phyloP scores from a whole-genome alignment of 1,140 invertebrate species.

The Neotoxoptera formosana region DNA sequence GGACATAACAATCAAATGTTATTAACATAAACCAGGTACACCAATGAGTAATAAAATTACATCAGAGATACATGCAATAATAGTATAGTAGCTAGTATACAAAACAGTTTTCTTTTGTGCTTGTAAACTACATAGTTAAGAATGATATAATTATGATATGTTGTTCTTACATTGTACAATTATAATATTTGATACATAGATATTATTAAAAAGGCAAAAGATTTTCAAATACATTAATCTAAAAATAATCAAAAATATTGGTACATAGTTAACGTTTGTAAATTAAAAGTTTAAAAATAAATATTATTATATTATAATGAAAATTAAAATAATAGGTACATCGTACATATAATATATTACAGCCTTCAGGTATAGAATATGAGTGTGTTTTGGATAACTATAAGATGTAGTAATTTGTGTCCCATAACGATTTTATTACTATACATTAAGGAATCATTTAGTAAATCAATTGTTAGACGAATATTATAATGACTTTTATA shows the following conservation, averaged over 20 bases:
- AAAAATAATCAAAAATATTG: neutral
- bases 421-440: neutral
- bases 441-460: neutral
- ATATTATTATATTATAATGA: neutral
- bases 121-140: neutral
- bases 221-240: neutral
- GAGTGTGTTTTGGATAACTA: neutral
- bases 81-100: neutral
- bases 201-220: neutral
- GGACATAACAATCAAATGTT: neutral
- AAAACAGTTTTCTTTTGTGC: neutral
- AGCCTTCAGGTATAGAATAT: neutral
- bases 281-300: neutral
- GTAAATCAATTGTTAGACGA: neutral
- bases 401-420: neutral
- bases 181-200: neutral
- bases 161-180: neutral
- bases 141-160: neutral
- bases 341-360: neutral
- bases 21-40: neutral
- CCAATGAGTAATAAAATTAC: neutral
- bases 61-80: neutral
- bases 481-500: neutral
- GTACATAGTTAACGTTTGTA: neutral
- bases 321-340: neutral